Conservation (phyloP, 2,113 vertebrate genomes). For the Cairina moschata region DNA sequence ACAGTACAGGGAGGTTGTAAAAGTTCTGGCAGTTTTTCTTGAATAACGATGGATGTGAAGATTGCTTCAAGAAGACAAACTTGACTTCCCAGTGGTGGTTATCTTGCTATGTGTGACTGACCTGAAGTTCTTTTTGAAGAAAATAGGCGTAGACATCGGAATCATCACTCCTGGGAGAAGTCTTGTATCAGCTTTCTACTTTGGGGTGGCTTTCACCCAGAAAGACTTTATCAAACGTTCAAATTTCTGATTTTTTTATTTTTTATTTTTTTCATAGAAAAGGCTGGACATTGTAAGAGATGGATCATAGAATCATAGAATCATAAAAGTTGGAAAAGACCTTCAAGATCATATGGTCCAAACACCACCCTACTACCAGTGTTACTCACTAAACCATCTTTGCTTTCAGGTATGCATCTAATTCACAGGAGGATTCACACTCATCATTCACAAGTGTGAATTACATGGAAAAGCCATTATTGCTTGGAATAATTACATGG, state of each 20-base stretch:
- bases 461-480: neutral
- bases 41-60: neutral
- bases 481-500: no score
- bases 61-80: neutral
- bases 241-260: neutral
- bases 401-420: neutral
- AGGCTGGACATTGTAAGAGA: neutral
- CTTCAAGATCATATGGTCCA: no score
- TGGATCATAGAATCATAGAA: no score
- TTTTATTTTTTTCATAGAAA: neutral
- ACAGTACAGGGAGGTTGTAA: neutral
- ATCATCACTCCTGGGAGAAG: neutral
- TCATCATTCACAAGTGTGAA: neutral
- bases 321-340: no score
- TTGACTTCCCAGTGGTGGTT: neutral
- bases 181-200: neutral
- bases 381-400: neutral
- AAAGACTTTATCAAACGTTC: neutral
- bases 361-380: no score
- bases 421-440: neutral
- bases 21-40: neutral
- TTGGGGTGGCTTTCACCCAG: neutral
- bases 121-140: neutral
- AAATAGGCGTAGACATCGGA: neutral
- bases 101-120: neutral